Evolutionary conservation across 2,888 invertebrate species (phyloP).

Genomic region (Craniophora ligustri): DNA sequence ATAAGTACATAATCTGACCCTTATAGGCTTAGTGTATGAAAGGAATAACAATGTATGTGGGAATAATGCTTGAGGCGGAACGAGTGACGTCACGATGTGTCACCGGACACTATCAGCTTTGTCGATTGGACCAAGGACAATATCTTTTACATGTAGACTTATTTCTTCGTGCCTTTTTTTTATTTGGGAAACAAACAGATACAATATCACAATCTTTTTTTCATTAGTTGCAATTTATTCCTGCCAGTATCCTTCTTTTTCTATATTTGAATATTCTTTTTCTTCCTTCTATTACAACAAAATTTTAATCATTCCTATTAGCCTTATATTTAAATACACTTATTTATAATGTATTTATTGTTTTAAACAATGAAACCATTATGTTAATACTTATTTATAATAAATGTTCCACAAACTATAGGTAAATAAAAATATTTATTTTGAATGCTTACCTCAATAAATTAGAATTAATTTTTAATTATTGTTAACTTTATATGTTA

Average conservation of each 20-base stretch:
- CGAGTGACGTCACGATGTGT: conserved; percentile 29
- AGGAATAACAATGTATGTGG: background rate
- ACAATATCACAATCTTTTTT: too few species aligned
- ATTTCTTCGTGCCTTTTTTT: too few species aligned
- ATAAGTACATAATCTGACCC: conserved; percentile 13
- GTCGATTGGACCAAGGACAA: conserved; percentile 16
- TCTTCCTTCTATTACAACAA: too few species aligned
- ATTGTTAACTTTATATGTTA: conserved; percentile 26
- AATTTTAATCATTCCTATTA: too few species aligned
- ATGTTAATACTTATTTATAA: conserved; percentile 10
- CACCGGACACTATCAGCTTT: conserved; percentile 2
- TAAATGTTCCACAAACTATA: background rate
- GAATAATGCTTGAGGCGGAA: background rate
- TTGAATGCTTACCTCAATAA: background rate
- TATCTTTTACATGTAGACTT: conserved; percentile 3
- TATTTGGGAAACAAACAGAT: too few species aligned
- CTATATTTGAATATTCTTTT: too few species aligned
- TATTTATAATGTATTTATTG: too few species aligned
- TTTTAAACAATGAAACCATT: too few species aligned
- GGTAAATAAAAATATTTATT: background rate
- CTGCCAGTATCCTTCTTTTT: too few species aligned
- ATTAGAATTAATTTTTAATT: conserved; percentile 9
- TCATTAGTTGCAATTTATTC: too few species aligned
- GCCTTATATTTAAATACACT: too few species aligned
- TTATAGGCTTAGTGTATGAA: conserved; percentile 2